Base-by-base conservation (phyloP, 2,888 invertebrate species). In the Acrocera orbiculus region DNA sequence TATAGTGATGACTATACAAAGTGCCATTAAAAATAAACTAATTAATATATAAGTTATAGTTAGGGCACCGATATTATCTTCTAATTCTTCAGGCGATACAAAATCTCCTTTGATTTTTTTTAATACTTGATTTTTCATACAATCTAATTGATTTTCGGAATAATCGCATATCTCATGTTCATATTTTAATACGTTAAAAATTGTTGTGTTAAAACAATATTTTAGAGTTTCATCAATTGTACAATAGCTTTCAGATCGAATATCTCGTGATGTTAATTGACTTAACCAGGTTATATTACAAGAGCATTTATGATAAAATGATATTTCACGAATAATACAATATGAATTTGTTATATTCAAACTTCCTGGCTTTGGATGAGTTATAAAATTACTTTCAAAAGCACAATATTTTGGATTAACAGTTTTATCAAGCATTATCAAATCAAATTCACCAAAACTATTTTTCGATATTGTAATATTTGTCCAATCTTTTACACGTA, bases 241-340 rank as follows among this genome's bases (percentile, higher is more conserved):
- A 32, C 61, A 61, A 32, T 56, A 54, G 8, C 48, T 46, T 38
- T 57, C 54, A 3, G 58, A 47, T 22, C 49, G 47, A n/a, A 58
- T 37, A 40, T 59, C 55, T 14, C 49, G 48, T 8, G 48, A 44
- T 19, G 54, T 50, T 4, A 57, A 40, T 2, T 41, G 37, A 4
- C 48, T 39, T 23, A 58, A 36, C 54, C 55, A 57, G 2, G 40
- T 37, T 15, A 44, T 46, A 22, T 51, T 48, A 37, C 61, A 61
- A n/a, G 40, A 44, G 27, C 61, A 61, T 7, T 42, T 36, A 4
- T 48, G 40, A 28, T 51, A 44, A 20, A 61, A 49, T 3, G 44
- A 48, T 2, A 51, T 49, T 22, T 51, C 49, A 9, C 48, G 53
- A 27, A 59, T 44, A 28, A 44, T 44, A 26, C 61, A 61, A 23